Percentiles rank a stretch among this genome's conserved stretches.
These are phyloP conservation scores for Desmodus rotundus DNA, from an alignment of 2,113 vertebrate genomes.

Conservation along the genomic window DNA sequence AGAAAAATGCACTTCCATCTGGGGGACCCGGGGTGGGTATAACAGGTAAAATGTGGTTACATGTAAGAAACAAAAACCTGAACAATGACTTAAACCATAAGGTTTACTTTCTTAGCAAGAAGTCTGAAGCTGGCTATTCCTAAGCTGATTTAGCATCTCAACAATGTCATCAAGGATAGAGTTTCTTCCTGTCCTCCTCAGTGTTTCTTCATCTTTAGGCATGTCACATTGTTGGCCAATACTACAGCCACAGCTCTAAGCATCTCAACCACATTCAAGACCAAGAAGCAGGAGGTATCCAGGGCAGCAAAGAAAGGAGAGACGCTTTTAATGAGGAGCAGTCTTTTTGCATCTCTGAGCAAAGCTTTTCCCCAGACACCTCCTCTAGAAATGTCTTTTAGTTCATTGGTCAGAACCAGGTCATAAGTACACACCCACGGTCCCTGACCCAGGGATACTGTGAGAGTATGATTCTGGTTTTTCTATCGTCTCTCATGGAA, in stretches of 20 bases:
- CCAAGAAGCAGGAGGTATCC: not conserved
- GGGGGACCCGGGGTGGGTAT: not conserved
- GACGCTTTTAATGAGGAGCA: not conserved
- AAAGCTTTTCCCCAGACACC: not conserved
- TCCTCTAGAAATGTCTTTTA: not conserved
- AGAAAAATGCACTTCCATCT: not conserved
- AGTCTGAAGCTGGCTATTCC: not conserved
- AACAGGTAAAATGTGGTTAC: not conserved
- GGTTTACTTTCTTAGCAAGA: not conserved
- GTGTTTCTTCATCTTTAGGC: not conserved
- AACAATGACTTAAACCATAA: not conserved
- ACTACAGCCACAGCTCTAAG: not conserved
- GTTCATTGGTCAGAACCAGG: not conserved
- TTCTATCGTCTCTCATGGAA: not conserved
- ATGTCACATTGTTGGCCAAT: not conserved
- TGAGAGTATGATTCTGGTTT: not conserved
- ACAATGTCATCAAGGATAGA: not conserved
- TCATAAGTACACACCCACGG: not conserved
- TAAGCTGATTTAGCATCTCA: not conserved
- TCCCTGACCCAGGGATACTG: not conserved
- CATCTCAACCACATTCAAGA: not conserved
- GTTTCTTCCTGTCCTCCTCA: not conserved
- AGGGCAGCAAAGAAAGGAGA: not conserved
- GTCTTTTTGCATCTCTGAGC: not conserved
- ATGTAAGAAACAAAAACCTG: not conserved